Base-by-base conservation (phyloP, 2,113 vertebrate species). In the Pseudolaguvia tuberculata region DNA sequence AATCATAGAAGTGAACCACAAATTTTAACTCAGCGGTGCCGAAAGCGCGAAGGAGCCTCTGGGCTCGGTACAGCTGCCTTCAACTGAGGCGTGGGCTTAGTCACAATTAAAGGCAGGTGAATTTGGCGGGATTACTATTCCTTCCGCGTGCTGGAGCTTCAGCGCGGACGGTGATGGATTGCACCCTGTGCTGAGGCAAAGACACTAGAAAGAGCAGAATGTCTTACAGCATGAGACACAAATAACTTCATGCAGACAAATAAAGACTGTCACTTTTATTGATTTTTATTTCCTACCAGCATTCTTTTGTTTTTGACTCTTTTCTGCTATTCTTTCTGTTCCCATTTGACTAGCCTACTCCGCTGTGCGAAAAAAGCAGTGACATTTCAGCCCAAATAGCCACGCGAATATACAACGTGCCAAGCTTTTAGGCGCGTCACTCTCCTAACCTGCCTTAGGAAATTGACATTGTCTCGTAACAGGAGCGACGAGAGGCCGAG, bases 211-310 rank as follows among this genome's bases (percentile, higher is more conserved):
- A 85, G 86, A 87, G 87, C 84, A 83, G 80, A 84, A 85, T 86
- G 84, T 87, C 85, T 88, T 90, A 88, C 87, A 88, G 87, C 88
- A 67, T 83, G 77, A 87, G 85, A 84, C 79, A 79, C 88, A 90
- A 88, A 90, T 91, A 91, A 91, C 89, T 90, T 91, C 90, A 91
- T 91, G 89, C 88, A 87, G 88, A 91, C 90, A 90, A 92, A 91
- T 91, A 91, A 90, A 89, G 89, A 86, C 87, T 90, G 90, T 89
- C 88, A 91, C 89, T 88, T 89, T 88, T 89, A 91, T 91, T 88
- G 88, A 90, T 92, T 68, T 35, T 58, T 42, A 59, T 57, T 76
- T 51, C n/a, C 45, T n/a, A 35, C 50, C 47, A 47, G 47, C 51
- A 5, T 42, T 42, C 27, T 80, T n/a, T 77, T 80, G 72, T 78